Evolutionary conservation across 2,888 invertebrate genomes (phyloP).

Genomic region (Heterodera filipjevi): DNA sequence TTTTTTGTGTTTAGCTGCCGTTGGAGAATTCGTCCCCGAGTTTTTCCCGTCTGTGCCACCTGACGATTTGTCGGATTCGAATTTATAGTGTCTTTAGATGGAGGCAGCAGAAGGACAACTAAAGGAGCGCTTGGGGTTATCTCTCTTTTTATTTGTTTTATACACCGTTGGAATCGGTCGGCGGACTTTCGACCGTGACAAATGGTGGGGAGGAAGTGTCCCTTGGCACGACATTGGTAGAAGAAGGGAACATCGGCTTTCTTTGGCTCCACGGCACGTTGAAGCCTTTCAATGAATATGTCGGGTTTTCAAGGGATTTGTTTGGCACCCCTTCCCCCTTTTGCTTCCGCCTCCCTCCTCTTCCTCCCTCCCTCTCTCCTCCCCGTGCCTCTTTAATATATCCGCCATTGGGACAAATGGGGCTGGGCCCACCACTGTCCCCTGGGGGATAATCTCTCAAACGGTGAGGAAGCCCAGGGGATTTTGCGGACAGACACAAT

Average conservation of each 20-base stretch:
- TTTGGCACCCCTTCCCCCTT: not conserved
- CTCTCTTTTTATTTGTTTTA: not conserved
- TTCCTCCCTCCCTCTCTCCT: too few species aligned
- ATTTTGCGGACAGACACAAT: conserved; percentile 9
- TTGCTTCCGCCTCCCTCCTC: too few species aligned
- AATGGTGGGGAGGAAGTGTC: not conserved
- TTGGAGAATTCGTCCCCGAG: not conserved
- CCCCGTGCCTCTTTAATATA: too few species aligned
- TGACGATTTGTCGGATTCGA: not conserved
- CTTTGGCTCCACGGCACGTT: not conserved
- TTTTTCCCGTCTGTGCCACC: not conserved
- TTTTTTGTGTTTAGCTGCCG: not conserved
- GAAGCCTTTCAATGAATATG: not conserved
- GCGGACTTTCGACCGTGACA: not conserved
- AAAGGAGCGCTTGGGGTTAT: not conserved
- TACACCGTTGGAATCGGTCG: not conserved
- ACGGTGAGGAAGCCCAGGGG: not conserved
- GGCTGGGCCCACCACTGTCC: conserved; percentile 5
- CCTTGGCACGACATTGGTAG: not conserved
- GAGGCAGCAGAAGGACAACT: not conserved
- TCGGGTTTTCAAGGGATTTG: not conserved
- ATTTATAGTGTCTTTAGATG: not conserved
- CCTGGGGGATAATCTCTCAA: not conserved
- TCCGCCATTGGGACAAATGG: not conserved
- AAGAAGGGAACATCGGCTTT: not conserved